Evolutionary conservation across 92 coral and sea anemone species (phyloP).

Genomic region (Phymanthus crucifer): DNA sequence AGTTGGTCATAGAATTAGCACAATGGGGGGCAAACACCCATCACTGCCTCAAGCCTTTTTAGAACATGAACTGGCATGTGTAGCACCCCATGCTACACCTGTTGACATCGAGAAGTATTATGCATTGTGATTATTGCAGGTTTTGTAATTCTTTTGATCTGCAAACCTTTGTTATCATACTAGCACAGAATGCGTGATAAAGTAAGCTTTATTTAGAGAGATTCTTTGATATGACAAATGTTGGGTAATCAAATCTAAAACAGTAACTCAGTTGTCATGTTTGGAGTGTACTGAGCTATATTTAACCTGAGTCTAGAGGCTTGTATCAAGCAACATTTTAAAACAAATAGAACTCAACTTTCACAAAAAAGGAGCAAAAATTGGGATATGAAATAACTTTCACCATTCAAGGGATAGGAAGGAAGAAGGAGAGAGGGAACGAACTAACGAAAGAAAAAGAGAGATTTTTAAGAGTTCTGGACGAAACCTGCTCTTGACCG

Average conservation of each 20-base stretch:
- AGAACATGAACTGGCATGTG: not conserved
- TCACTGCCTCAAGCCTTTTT: not conserved
- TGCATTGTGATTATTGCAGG: not conserved
- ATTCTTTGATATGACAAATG: not conserved
- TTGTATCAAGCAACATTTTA: no score
- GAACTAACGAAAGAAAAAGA: slow-evolving; percentile 7
- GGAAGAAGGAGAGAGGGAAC: not conserved
- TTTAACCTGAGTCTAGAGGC: no score
- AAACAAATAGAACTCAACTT: no score
- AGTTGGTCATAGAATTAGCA: not conserved
- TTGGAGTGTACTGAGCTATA: no score
- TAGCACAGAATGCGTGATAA: not conserved
- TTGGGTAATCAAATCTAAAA: not conserved
- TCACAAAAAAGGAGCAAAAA: no score
- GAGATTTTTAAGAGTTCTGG: not conserved
- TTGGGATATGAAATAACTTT: no score
- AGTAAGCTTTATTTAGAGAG: not conserved
- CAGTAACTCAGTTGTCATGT: not conserved
- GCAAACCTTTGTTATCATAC: not conserved
- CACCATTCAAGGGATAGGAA: not conserved
- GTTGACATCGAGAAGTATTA: not conserved
- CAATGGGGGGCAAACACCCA: not conserved
- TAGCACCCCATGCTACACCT: not conserved
- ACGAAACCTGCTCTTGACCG: no score
- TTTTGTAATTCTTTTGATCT: not conserved